Base-by-base conservation (phyloP, 2,888 invertebrate genomes). In the Marronus borbonicus region DNA sequence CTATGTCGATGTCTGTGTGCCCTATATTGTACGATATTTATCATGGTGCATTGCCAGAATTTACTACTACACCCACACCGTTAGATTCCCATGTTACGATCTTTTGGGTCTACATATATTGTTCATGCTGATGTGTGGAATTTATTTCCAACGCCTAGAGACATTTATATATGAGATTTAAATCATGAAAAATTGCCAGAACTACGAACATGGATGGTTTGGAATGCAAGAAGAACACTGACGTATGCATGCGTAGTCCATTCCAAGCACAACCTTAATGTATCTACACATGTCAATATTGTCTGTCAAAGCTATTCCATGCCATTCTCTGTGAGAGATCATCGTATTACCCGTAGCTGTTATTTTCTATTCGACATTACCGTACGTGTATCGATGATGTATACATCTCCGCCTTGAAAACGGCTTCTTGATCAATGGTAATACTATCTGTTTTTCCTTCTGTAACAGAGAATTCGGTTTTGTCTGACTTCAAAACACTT, bases 151-250 rank as follows among this genome's bases (percentile, higher is more conserved):
- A 50, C 49, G 68, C 28, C 20, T 50, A 50, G 50, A 28, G 14
- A 50, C 24, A 50, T 12, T 50, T 50, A 50, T 50, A 68, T 36
- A 39, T 68, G 50, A 68, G 68, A 68, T 68, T 66, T 14, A 50
- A 68, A 50, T 50, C 50, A 50, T 14, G 24, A 14, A 24, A 50
- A 50, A 68, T 68, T 68, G 68, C 50, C 49, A 50, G 17, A 7
- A 39, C 39, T 14, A 8, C 39, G 17, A 36, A 39, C 36, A 39
- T 17, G 44, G 10, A 39, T 3, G 65, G 36, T 39, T 65, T 14
- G 31, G 17, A 36, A 36, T 31, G 20, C 68, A 8, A 24, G 49
- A 24, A 68, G 68, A 24, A n/a, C 50, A 28, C 49, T 68, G 49
- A 68, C 24, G 24, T 14, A 24, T 44, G 44, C 44, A 44, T 44